Evolutionary conservation across 1,140 invertebrate genomes (phyloP).

Genomic region (Pachyrhynchus sulphureomaculatus): DNA sequence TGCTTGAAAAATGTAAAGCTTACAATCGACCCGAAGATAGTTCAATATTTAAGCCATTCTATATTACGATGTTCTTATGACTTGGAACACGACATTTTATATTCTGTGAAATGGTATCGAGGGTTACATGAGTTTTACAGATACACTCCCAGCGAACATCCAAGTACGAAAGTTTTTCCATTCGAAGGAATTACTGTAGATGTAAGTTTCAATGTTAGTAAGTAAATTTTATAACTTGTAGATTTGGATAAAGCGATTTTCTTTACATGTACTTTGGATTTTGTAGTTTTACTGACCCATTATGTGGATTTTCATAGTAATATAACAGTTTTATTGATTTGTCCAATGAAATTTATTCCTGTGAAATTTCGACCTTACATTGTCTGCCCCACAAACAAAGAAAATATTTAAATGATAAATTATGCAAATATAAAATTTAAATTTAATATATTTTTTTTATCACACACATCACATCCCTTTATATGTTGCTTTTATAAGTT

Average conservation of each 20-base stretch:
- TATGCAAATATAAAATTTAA: no score
- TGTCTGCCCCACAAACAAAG: no score
- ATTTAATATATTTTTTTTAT: no score
- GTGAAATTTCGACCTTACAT: no score
- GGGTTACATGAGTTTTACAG: conserved; percentile 71
- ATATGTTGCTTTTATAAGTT: no score
- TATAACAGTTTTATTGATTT: neutral
- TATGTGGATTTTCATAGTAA: neutral
- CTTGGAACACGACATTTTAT: conserved; percentile 66
- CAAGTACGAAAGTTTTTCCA: conserved; percentile 67
- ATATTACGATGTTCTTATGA: conserved; percentile 67
- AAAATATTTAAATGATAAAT: no score
- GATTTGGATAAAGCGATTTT: neutral
- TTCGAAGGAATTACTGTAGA: conserved; percentile 69
- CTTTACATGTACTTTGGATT: neutral
- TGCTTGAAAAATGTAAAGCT: conserved; percentile 56
- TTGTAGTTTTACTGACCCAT: no score
- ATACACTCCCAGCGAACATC: conserved; percentile 64
- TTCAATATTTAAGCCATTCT: conserved; percentile 58
- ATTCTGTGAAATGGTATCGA: conserved; percentile 79
- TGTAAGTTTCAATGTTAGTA: conserved; percentile 58
- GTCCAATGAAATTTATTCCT: no score
- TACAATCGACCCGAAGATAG: conserved; percentile 59
- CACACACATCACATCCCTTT: no score
- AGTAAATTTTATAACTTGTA: neutral